A percentile compares a stretch with the other conserved stretches of the same genome.
Evolutionary conservation across 1,140 invertebrate genomes (phyloP).

Genomic region (Eriocheir sinensis): DNA sequence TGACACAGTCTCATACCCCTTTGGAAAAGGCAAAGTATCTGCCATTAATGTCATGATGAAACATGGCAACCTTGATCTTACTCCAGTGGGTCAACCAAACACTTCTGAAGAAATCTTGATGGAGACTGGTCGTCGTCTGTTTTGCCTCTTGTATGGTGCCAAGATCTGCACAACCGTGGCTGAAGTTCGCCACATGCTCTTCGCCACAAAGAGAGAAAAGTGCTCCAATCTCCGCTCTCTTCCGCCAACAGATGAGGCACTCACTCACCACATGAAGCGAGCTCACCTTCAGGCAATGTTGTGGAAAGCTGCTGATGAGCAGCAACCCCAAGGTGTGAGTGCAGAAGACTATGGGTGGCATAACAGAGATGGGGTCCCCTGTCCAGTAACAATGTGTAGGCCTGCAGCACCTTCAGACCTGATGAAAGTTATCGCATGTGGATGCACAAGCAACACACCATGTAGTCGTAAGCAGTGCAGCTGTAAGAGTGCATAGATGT

Average conservation of each 20-base stretch:
- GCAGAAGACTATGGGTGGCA: not conserved
- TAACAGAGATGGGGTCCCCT: not conserved
- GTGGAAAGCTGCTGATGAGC: slow-evolving; percentile 36
- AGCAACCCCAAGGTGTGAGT: not conserved
- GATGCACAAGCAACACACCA: not conserved
- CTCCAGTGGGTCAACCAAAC: not conserved
- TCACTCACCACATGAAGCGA: not conserved
- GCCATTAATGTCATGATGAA: not conserved
- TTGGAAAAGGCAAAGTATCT: not conserved
- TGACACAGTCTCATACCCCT: slow-evolving; percentile 44
- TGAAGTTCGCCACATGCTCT: not conserved
- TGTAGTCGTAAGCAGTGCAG: slow-evolving; percentile 39
- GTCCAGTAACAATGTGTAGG: not conserved
- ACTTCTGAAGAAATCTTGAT: not conserved
- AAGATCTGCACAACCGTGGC: not conserved
- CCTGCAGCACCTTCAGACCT: not conserved
- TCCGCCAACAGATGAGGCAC: slow-evolving; percentile 46
- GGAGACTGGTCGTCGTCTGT: not conserved
- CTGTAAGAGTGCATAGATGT: not conserved
- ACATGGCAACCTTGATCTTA: not conserved
- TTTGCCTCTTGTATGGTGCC: not conserved
- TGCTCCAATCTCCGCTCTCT: not conserved
- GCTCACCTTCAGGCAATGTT: slow-evolving; percentile 40
- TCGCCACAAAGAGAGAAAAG: slow-evolving; percentile 46
- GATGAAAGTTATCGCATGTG: slow-evolving; percentile 29